Evolutionary conservation across 2,113 vertebrate genomes (phyloP).

Genomic region (Pristiophorus japonicus): DNA sequence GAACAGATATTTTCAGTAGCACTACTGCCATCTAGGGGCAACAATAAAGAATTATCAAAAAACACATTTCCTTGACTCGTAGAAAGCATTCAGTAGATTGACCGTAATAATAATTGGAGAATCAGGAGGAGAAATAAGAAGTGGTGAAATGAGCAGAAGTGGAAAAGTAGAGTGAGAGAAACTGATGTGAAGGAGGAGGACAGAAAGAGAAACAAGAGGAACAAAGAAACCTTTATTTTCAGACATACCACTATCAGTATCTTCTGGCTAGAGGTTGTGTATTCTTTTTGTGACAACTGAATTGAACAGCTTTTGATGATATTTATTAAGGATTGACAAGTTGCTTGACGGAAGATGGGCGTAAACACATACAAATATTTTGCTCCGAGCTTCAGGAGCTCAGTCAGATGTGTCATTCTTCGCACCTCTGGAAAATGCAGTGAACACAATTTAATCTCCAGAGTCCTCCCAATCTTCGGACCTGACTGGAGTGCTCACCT

Average conservation of each 20-base stretch:
- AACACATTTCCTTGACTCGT: not conserved
- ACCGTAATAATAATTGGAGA: not conserved
- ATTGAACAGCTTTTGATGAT: not conserved
- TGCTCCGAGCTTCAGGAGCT: not conserved
- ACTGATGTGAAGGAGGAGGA: not conserved
- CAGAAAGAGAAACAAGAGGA: not conserved
- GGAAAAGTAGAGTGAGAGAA: not conserved
- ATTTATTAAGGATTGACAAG: not conserved
- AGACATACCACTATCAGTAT: not conserved
- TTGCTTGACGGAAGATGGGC: not conserved
- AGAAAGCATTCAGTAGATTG: not conserved
- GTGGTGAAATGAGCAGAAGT: not conserved
- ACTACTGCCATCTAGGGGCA: conserved; percentile 18
- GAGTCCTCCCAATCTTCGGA: not conserved
- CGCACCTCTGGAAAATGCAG: not conserved
- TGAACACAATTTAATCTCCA: not conserved
- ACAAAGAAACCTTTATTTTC: not conserved
- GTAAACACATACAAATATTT: not conserved
- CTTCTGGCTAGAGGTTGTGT: not conserved
- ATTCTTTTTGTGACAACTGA: not conserved
- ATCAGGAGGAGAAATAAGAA: not conserved
- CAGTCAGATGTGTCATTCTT: not conserved
- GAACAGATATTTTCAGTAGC: not conserved
- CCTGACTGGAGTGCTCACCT: not conserved
- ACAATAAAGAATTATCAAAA: not conserved